Percentiles rank a stretch among this genome's conserved stretches.
Conservation (phyloP, 2,888 invertebrate genomes). For the Ypsolopha scabrella region DNA sequence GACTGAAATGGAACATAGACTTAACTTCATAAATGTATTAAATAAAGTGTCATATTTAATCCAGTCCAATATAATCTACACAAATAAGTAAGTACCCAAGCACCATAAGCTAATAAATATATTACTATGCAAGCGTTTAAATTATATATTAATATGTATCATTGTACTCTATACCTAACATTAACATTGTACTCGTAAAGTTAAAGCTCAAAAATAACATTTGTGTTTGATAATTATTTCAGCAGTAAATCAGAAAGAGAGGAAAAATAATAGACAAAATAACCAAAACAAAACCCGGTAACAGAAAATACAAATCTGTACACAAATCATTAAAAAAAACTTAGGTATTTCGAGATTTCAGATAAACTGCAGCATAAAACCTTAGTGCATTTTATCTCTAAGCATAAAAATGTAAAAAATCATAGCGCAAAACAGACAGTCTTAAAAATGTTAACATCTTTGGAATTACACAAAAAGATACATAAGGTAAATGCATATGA, state of each 20-base stretch:
- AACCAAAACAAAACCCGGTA: neutral
- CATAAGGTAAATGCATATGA: neutral
- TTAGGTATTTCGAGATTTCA: too few relatives aligned
- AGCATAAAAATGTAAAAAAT: too few relatives aligned
- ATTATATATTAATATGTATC: conserved; percentile 45
- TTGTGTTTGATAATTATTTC: conserved; percentile 19
- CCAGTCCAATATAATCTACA: conserved; percentile 33
- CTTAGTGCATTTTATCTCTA: too few relatives aligned
- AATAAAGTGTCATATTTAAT: conserved; percentile 20
- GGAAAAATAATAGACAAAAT: conserved; percentile 15
- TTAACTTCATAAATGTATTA: neutral
- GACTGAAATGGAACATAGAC: too few relatives aligned
- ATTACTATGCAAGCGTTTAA: conserved; percentile 36
- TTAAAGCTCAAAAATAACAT: conserved; percentile 60
- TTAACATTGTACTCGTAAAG: conserved; percentile 45
- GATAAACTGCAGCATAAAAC: too few relatives aligned
- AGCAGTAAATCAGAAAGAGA: conserved; percentile 15
- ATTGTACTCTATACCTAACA: conserved; percentile 28
- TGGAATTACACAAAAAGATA: conserved; percentile 36
- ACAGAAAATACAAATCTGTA: too few relatives aligned
- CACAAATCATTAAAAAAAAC: conserved; percentile 7
- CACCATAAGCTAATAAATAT: conserved; percentile 59
- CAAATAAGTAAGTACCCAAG: conserved; percentile 47
- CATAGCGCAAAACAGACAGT: conserved; percentile 15
- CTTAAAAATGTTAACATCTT: conserved; percentile 42